A percentile compares a stretch with the other conserved stretches of the same genome.
These are phyloP conservation scores for Heteropelma amictum DNA, from an alignment of 2,888 invertebrate genomes.

Conservation along the genomic window DNA sequence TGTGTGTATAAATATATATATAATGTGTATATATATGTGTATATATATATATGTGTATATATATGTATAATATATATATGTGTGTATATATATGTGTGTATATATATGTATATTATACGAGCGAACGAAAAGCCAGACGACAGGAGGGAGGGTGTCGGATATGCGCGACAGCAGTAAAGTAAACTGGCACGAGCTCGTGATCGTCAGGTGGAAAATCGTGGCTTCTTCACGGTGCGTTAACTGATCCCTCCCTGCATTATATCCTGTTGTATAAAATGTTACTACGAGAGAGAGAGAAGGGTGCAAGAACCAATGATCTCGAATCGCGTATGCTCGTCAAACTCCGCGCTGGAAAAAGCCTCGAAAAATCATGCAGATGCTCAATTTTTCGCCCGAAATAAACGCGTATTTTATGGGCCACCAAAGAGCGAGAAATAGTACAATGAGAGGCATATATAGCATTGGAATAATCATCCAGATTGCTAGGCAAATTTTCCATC, in stretches of 20 bases:
- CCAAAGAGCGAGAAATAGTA: slow-evolving; percentile 5
- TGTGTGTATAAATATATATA: not conserved
- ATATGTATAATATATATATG: slow-evolving; percentile 9
- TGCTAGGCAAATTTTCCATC: slow-evolving; percentile 39
- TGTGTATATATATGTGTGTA: not conserved
- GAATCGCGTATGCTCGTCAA: slow-evolving; percentile 21
- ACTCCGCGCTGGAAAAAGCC: slow-evolving; percentile 36
- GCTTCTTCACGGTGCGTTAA: slow-evolving; percentile 64
- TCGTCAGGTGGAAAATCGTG: slow-evolving; percentile 71
- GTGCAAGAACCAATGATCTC: slow-evolving; percentile 39
- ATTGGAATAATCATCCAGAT: slow-evolving; percentile 38
- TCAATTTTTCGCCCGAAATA: slow-evolving; percentile 31
- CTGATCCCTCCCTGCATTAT: slow-evolving; percentile 28
- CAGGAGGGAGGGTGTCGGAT: slow-evolving; percentile 49
- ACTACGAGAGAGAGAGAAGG: slow-evolving; percentile 6
- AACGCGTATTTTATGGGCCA: slow-evolving; percentile 48
- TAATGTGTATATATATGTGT: slow-evolving; percentile 2
- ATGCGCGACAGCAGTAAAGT: slow-evolving; percentile 50
- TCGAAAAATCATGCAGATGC: slow-evolving; percentile 59
- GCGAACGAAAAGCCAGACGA: slow-evolving; percentile 30
- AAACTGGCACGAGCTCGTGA: slow-evolving; percentile 49
- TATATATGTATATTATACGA: not conserved
- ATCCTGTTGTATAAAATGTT: not conserved
- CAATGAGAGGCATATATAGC: not conserved
- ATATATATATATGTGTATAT: not conserved